Base-by-base conservation (phyloP, 1,140 invertebrate genomes). In the Macrosteles quadrilineatus region DNA sequence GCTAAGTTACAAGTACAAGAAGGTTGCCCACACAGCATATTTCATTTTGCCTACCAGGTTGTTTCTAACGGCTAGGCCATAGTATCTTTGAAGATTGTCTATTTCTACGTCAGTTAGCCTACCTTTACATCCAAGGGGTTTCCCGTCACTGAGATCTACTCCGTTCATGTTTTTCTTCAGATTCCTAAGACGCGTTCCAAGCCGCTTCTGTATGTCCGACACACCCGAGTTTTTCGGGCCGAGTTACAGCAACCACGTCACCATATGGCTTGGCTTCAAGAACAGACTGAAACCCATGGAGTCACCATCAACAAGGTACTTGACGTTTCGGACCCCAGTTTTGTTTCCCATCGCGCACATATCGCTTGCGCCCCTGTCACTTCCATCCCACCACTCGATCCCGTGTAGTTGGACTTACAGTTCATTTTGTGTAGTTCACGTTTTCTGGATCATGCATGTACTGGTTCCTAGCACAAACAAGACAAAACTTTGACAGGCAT, bases 261-360 rank as follows among this genome's bases (percentile, higher is more conserved):
- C 55, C 63, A 55, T 72, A 72, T 1, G 68, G 59, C 4, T 70
- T 45, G 9, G 1, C 23, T n/a, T 69, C 27, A n/a, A 50, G 9
- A 14, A 72, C 57, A 53, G 27, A 1, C 17, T 12, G n/a, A 21
- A 71, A 45, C 47, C 63, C n/a, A 68, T 57, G n/a, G 70, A 65
- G 57, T 74, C 72, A 27, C 69, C 72, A 40, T 74, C 72, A 27
- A 69, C 66, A 21, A 74, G 50, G 55, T 71, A 69, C n/a, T 66
- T 21, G 27, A 30, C 31, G 47, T 74, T 73, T 59, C 57, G 64
- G 21, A 73, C 66, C 30, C 30, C 30, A 6, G 3, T 14, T 23
- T 31, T 14, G 9, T 12, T 11, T 11, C 29, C 3, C 19, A 62
- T 9, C 57, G 57, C 3, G 6, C 23, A 30, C 21, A 62, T 9